Evolutionary conservation across 1,140 invertebrate species (phyloP).

Genomic region (Probaryconus sp.): DNA sequence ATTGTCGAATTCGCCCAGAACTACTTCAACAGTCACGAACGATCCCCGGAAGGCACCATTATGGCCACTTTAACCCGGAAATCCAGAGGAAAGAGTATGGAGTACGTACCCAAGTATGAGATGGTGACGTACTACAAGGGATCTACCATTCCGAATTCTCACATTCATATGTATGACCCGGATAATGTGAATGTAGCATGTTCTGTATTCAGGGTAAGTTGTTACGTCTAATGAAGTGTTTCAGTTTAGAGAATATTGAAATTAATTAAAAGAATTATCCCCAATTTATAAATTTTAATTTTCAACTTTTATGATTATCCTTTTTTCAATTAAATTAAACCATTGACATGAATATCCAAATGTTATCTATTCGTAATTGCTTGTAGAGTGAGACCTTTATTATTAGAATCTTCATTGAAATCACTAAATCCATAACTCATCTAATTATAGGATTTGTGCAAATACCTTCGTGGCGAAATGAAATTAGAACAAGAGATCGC

Average conservation of each 20-base stretch:
- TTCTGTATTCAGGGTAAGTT: slow-evolving; percentile 90
- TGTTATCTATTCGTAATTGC: no score
- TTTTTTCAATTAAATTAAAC: no score
- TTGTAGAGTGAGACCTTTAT: no score
- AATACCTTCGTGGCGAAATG: slow-evolving; percentile 91
- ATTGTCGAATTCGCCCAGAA: slow-evolving; percentile 95
- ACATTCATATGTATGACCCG: slow-evolving; percentile 96
- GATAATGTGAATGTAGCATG: slow-evolving; percentile 95
- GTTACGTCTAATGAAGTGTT: not conserved
- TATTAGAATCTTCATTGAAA: no score
- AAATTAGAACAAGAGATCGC: slow-evolving; percentile 89
- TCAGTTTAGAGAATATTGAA: not conserved
- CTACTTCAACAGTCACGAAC: slow-evolving; percentile 94
- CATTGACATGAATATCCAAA: no score
- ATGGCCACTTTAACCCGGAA: slow-evolving; percentile 93
- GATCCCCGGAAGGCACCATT: slow-evolving; percentile 90
- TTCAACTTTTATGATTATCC: no score
- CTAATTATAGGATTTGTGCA: slow-evolving; percentile 86
- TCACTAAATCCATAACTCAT: slow-evolving; percentile 2
- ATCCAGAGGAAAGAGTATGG: slow-evolving; percentile 84
- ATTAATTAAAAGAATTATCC: no score
- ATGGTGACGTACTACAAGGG: slow-evolving; percentile 95
- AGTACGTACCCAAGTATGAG: slow-evolving; percentile 92
- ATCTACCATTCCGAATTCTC: slow-evolving; percentile 93
- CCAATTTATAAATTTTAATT: no score